Evolutionary conservation across 2,888 invertebrate species (phyloP).

Genomic region (Byasa hedistus): DNA sequence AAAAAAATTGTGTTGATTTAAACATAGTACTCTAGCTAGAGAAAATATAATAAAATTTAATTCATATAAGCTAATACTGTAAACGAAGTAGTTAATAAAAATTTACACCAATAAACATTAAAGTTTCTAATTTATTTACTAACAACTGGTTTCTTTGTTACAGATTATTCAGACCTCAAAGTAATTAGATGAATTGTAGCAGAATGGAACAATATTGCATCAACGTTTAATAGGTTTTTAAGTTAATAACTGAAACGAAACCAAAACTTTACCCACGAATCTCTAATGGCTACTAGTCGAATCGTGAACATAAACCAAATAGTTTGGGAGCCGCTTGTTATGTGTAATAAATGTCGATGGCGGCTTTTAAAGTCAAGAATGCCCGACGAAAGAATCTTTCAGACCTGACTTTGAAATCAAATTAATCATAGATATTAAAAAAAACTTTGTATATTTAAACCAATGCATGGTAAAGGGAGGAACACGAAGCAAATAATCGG

Average conservation of each 20-base stretch:
- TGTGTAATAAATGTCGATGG: constrained; percentile 60
- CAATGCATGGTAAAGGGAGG: constrained; percentile 73
- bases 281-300: constrained; percentile 59
- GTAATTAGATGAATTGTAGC: neutral
- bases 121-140: neutral
- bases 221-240: neutral
- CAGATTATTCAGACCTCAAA: constrained; percentile 5
- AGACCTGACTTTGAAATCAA: constrained; percentile 60
- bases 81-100: no score
- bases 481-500: constrained; percentile 59
- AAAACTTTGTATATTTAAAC: constrained; percentile 49
- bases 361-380: constrained; percentile 60
- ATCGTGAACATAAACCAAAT: constrained; percentile 62
- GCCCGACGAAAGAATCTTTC: constrained; percentile 65
- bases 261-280: constrained; percentile 5
- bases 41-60: no score
- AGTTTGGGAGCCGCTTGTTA: constrained; percentile 71
- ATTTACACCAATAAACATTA: neutral
- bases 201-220: neutral
- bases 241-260: neutral
- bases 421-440: constrained; percentile 33
- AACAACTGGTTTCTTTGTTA: constrained; percentile 9
- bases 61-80: no score
- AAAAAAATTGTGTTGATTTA: no score
- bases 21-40: no score